Conservation (phyloP, 92 coral and sea anemone genomes). For the Pocillopora grandis region DNA sequence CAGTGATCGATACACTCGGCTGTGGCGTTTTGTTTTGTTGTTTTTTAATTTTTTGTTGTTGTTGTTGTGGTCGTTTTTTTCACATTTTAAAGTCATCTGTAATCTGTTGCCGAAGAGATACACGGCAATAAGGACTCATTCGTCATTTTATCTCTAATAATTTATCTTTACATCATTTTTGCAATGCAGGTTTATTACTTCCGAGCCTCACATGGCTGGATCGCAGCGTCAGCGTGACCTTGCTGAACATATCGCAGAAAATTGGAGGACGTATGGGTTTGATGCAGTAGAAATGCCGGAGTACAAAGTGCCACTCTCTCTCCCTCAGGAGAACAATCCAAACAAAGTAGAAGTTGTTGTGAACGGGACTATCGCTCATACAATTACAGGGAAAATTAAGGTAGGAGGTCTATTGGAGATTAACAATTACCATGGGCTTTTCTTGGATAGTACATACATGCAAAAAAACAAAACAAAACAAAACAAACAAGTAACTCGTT, state of each 20-base stretch:
- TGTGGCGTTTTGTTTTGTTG: neutral
- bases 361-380: constrained; percentile 51
- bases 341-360: constrained; percentile 67
- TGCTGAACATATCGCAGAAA: constrained; percentile 56
- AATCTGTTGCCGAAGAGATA: too few species aligned
- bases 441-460: too few species aligned
- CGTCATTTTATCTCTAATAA: too few species aligned
- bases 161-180: neutral
- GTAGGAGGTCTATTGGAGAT: constrained; percentile 10
- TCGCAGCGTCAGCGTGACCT: constrained; percentile 68
- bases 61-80: too few species aligned
- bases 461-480: too few species aligned
- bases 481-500: too few species aligned
- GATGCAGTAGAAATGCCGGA: constrained; percentile 81
- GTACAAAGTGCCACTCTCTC: constrained; percentile 77
- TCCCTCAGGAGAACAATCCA: constrained; percentile 74
- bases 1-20: neutral
- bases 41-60: neutral
- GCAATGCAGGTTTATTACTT: constrained; percentile 59
- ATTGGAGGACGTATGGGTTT: constrained; percentile 81
- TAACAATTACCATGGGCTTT: too few species aligned
- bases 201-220: constrained; percentile 85
- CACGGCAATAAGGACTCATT: too few species aligned
- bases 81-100: too few species aligned
- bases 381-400: constrained; percentile 50